Evolutionary conservation across 2,888 invertebrate species (phyloP).

Genomic region (Habrosyne pyritoides): DNA sequence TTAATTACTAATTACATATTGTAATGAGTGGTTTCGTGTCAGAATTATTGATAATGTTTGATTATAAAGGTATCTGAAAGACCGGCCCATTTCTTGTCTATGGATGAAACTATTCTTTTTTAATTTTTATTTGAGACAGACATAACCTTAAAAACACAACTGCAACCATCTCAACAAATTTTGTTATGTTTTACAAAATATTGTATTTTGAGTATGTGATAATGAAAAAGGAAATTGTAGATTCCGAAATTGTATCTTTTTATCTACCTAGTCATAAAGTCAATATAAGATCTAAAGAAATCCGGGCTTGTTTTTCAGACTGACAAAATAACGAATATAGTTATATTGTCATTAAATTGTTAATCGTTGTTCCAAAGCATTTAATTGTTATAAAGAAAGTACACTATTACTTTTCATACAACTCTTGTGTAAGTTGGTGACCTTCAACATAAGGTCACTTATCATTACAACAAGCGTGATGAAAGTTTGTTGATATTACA

Average conservation of each 20-base stretch:
- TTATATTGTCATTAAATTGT: constrained; percentile 15
- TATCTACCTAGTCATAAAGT: not conserved
- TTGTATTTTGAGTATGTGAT: not conserved
- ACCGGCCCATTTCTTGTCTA: not conserved
- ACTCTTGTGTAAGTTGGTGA: constrained; percentile 37
- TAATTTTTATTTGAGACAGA: not conserved
- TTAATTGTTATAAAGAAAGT: constrained; percentile 36
- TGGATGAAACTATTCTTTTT: not conserved
- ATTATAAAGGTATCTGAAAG: not conserved
- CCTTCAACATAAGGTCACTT: constrained; percentile 10
- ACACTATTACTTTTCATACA: constrained; percentile 11
- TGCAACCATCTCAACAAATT: no score
- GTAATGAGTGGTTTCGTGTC: not conserved
- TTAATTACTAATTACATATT: constrained; percentile 1
- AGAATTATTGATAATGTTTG: not conserved
- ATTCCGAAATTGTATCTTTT: no score
- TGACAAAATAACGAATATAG: constrained; percentile 6
- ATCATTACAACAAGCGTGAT: constrained; percentile 12
- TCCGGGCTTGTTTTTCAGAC: not conserved
- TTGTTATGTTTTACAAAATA: not conserved
- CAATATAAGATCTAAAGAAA: not conserved
- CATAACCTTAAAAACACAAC: no score
- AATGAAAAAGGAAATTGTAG: no score
- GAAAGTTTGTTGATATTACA: constrained; percentile 24
- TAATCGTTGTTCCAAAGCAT: constrained; percentile 60